Conservation (phyloP, 2,888 invertebrate species). For the Aquatica leii region DNA sequence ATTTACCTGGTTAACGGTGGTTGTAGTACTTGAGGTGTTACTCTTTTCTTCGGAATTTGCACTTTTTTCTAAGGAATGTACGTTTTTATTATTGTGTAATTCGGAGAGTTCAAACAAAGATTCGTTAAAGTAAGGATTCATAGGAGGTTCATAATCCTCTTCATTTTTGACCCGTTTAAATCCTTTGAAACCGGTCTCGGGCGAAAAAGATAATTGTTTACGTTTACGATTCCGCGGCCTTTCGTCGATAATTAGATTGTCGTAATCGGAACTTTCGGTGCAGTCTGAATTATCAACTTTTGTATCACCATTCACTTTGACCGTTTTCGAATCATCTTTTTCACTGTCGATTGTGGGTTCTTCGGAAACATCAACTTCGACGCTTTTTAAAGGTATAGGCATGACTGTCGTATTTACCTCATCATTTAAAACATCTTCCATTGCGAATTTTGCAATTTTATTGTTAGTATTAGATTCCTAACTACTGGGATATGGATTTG, state of each 20-base stretch:
- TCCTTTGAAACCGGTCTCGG: slow-evolving; percentile 36
- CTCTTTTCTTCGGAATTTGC: slow-evolving; percentile 17
- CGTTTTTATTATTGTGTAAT: slow-evolving; percentile 45
- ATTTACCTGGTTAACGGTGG: slow-evolving; percentile 9
- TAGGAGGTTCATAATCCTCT: slow-evolving; percentile 46
- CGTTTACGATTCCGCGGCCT: slow-evolving; percentile 40
- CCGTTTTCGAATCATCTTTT: slow-evolving; percentile 26
- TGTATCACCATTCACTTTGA: slow-evolving; percentile 55
- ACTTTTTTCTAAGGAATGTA: slow-evolving; percentile 17
- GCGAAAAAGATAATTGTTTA: slow-evolving; percentile 21
- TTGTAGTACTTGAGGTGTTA: too few relatives aligned
- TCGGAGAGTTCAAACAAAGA: slow-evolving; percentile 58
- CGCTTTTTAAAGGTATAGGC: slow-evolving; percentile 49
- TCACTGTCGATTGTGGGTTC: slow-evolving; percentile 32
- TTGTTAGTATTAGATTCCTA: background rate
- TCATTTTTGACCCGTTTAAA: slow-evolving; percentile 33
- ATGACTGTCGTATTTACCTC: slow-evolving; percentile 37
- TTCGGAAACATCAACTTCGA: slow-evolving; percentile 46
- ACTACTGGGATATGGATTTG: slow-evolving; percentile 14
- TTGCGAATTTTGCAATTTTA: slow-evolving; percentile 46
- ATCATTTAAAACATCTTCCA: slow-evolving; percentile 59
- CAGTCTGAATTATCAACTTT: slow-evolving; percentile 44
- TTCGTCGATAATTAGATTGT: slow-evolving; percentile 59
- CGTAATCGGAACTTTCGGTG: slow-evolving; percentile 57
- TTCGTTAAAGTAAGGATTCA: slow-evolving; percentile 58